Base-by-base conservation (phyloP, 2,888 invertebrate genomes). In the Clusia tigrina region DNA sequence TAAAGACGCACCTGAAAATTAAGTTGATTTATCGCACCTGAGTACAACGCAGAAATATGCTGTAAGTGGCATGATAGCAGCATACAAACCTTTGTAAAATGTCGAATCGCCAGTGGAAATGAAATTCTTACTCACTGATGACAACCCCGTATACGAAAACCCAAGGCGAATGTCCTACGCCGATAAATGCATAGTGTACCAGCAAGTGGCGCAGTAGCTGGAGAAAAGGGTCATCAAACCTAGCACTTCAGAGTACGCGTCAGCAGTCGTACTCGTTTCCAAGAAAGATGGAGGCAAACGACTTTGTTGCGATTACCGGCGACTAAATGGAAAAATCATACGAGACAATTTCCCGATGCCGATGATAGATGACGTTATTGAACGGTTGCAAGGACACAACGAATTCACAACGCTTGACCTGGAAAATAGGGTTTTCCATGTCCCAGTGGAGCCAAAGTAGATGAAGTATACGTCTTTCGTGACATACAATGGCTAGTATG, bases 181-280 rank as follows among this genome's bases (percentile, higher is more conserved):
- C 20, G 58, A 63, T 3, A 25, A 59, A 25, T 78, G 78, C 76
- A 17, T 76, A 5, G 53, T 69, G 3, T 63, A 74, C 10, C 74
- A 76, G 3, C 71, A 81, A 2, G 66, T 80, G 5, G 12, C 15
- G 3, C 23, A 23, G 2, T 60, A 56, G 60, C 20, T 64, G 12
- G 18, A 52, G 1, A 23, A 59, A n/a, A 56, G 56, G 12, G 37
- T 60, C 23, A 60, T 63, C 12, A 65, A 67, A 57, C n/a, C 42
- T 15, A 62, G 58, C 20, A 54, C 51, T 32, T 78, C 78, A 1
- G 74, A 77, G 3, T 81, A 76, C 56, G 71, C 78, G 1, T 61
- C 61, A 52, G 38, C 56, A 22, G 24, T 56, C 3, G 56, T 38
- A 22, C 25, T 57, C 1, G 25, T 24, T 18, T 17, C 26, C 1